phyloP scores from a whole-genome alignment of 2,888 invertebrate genomes.

The Laothoe populi region DNA sequence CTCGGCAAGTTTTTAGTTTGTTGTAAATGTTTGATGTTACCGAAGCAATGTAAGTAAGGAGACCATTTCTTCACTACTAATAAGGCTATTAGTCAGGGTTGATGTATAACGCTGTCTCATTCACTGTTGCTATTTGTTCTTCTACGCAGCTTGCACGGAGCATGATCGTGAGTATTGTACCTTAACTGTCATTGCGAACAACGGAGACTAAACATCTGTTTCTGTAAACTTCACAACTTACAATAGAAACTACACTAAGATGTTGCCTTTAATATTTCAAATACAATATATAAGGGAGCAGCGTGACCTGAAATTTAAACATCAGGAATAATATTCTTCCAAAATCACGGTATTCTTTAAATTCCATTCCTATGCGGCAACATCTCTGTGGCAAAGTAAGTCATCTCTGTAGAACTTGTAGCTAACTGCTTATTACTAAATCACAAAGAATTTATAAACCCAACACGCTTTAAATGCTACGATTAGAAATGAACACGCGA shows the following conservation, averaged over 20 bases:
- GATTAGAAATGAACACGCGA: conserved; percentile 37
- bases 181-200: conserved; percentile 48
- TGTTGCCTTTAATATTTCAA: conserved; percentile 49
- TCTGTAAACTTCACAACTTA: conserved; percentile 40
- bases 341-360: background rate
- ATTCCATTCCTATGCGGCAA: conserved; percentile 55
- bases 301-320: background rate
- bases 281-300: background rate
- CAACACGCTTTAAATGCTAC: conserved; percentile 59
- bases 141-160: conserved; percentile 93
- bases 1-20: conserved; percentile 29
- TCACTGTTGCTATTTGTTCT: conserved; percentile 88
- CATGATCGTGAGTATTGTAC: conserved; percentile 93
- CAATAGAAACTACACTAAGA: conserved; percentile 48
- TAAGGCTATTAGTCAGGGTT: conserved; percentile 59
- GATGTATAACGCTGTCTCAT: conserved; percentile 77
- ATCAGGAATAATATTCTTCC: background rate
- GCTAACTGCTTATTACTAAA: conserved; percentile 42
- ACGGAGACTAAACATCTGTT: conserved; percentile 40
- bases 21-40: conserved; percentile 43
- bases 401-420: conserved; percentile 52
- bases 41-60: conserved; percentile 45
- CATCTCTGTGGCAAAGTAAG: conserved; percentile 68
- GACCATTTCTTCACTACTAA: conserved; percentile 52
- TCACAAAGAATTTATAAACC: conserved; percentile 51